Evolutionary conservation across 92 coral and sea anemone genomes (phyloP).

Genomic region (Phymanthus crucifer): DNA sequence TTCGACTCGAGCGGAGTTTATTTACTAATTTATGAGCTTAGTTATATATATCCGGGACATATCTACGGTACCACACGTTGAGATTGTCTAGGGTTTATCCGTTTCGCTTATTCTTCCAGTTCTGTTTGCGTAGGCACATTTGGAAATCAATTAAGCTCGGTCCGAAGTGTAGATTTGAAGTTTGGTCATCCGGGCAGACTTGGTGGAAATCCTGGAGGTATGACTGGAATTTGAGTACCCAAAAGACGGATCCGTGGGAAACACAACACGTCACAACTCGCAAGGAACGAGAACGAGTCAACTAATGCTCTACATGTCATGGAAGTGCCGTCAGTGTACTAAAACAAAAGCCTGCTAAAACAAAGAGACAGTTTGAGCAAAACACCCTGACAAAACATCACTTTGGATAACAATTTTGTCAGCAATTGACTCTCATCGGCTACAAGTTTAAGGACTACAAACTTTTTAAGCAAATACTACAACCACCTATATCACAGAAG

Average conservation of each 20-base stretch:
- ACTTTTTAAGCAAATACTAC: constrained; percentile 16
- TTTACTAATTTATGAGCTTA: constrained; percentile 23
- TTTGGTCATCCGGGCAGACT: neutral
- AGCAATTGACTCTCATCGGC: constrained; percentile 17
- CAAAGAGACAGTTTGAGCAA: constrained; percentile 13
- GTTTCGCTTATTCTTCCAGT: constrained; percentile 6
- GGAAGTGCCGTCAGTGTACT: constrained; percentile 24
- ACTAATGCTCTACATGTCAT: constrained; percentile 9
- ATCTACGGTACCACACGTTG: constrained; percentile 29
- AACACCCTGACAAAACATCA: constrained; percentile 19
- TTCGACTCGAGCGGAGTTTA: constrained; percentile 24
- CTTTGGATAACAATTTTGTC: constrained; percentile 19
- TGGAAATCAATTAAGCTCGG: constrained; percentile 10
- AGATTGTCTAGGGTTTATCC: constrained; percentile 30
- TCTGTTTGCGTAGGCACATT: constrained; percentile 17
- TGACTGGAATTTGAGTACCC: constrained; percentile 17
- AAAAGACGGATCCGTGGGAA: neutral
- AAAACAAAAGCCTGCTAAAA: constrained; percentile 22
- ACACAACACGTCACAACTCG: neutral
- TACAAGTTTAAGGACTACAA: constrained; percentile 5
- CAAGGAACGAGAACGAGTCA: neutral
- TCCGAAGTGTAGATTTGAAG: neutral
- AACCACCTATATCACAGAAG: neutral
- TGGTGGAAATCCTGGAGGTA: constrained; percentile 10
- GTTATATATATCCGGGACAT: neutral